Conservation (phyloP, 2,797 vertebrate genomes). For the Neoniphon sammara region DNA sequence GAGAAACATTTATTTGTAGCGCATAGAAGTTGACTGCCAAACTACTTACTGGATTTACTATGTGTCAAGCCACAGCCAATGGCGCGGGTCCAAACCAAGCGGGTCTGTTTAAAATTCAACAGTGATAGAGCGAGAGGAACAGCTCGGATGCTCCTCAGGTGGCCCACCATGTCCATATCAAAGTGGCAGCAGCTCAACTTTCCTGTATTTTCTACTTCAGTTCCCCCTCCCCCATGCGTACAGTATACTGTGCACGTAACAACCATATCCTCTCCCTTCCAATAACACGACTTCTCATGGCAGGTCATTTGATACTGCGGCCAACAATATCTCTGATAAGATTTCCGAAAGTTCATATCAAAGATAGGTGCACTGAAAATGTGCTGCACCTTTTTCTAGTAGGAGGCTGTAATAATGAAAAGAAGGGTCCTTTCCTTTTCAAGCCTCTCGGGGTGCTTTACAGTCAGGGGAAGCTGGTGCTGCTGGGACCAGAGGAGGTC, state of each 20-base stretch:
- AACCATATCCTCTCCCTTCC: conserved; percentile 46
- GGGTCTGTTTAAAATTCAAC: conserved; percentile 61
- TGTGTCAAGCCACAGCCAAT: conserved; percentile 48
- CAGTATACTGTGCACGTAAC: conserved; percentile 44
- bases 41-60: conserved; percentile 57
- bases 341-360: conserved; percentile 27
- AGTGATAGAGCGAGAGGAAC: conserved; percentile 60
- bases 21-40: conserved; percentile 30
- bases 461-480: not conserved
- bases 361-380: not conserved
- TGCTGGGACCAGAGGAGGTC: conserved; percentile 9
- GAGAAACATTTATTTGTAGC: conserved; percentile 21
- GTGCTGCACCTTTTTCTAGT: too few species aligned
- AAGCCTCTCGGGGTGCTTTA: not conserved
- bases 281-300: conserved; percentile 20
- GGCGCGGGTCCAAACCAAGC: conserved; percentile 58
- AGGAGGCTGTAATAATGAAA: too few species aligned
- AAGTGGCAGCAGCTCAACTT: conserved; percentile 72
- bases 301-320: conserved; percentile 33
- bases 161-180: conserved; percentile 67
- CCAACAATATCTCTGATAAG: conserved; percentile 2
- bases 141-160: conserved; percentile 79
- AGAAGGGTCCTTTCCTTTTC: too few species aligned
- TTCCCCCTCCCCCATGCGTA: conserved; percentile 51
- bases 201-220: conserved; percentile 61